Evolutionary conservation across 2,113 vertebrate genomes (phyloP).

Genomic region (Solea senegalensis): DNA sequence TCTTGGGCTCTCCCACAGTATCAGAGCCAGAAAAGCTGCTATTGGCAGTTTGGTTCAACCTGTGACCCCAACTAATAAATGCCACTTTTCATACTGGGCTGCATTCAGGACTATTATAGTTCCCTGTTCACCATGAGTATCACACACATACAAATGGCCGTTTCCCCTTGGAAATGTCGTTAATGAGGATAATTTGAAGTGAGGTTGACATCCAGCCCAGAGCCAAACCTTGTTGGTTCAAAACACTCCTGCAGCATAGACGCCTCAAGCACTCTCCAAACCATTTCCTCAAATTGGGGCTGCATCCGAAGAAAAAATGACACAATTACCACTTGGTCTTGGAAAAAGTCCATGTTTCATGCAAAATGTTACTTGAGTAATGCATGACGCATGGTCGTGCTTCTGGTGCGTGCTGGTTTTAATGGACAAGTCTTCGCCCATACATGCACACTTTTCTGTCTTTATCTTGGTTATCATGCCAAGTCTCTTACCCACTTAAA

Average conservation of each 20-base stretch:
- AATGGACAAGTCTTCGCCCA: constrained; percentile 10
- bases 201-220: constrained; percentile 62
- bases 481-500: constrained; percentile 42
- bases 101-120: constrained; percentile 47
- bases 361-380: constrained; percentile 29
- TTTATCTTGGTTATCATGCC: constrained; percentile 44
- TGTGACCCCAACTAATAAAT: constrained; percentile 62
- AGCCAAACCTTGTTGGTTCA: constrained; percentile 74
- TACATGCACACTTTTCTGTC: constrained; percentile 20
- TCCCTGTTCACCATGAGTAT: constrained; percentile 46
- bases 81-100: constrained; percentile 63
- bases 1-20: constrained; percentile 45
- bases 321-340: constrained; percentile 68
- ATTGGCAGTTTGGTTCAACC: constrained; percentile 48
- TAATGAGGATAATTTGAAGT: constrained; percentile 81
- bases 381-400: constrained; percentile 19
- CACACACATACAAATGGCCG: constrained; percentile 62
- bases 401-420: constrained; percentile 19
- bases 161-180: constrained; percentile 71
- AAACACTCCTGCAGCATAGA: constrained; percentile 60
- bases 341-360: constrained; percentile 55
- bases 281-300: constrained; percentile 74
- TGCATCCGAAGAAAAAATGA: constrained; percentile 63
- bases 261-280: constrained; percentile 67
- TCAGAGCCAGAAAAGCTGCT: constrained; percentile 37